Conservation (phyloP, 2,797 vertebrate species). For the Podarcis siculus region DNA sequence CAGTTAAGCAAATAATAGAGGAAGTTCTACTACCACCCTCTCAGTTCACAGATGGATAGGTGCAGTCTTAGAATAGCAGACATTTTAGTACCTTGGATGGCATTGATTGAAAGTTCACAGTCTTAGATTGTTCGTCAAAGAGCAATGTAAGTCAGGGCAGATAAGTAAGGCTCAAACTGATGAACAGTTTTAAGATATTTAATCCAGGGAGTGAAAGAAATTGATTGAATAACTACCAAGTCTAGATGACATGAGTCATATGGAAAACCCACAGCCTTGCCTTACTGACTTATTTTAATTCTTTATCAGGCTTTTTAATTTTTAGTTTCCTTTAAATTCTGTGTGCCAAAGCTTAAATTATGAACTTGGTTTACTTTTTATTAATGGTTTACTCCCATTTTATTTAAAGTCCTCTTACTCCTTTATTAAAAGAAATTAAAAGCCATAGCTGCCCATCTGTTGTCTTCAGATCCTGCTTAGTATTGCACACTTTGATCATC, state of each 20-base stretch:
- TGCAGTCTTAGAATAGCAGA: not conserved
- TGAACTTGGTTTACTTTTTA: not conserved
- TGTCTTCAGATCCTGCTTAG: not conserved
- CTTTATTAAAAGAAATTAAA: constrained; percentile 18
- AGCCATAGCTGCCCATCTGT: not conserved
- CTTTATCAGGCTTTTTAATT: not conserved
- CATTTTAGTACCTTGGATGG: not conserved
- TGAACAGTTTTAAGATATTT: constrained; percentile 8
- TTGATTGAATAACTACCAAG: not conserved
- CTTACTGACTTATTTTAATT: too few species aligned
- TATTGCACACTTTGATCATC: constrained; percentile 28
- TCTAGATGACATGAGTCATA: not conserved
- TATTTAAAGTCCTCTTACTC: not conserved
- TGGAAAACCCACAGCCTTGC: too few species aligned
- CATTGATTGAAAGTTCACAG: constrained; percentile 23
- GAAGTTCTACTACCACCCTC: not conserved
- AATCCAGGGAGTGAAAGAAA: not conserved
- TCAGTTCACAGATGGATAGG: not conserved
- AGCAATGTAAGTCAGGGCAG: not conserved
- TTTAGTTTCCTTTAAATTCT: not conserved
- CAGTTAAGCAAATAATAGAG: not conserved
- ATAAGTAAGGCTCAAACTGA: constrained; percentile 13
- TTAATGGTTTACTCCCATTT: not conserved
- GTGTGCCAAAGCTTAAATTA: not conserved
- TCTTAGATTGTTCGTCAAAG: not conserved